Conservation (phyloP, 2,113 vertebrate species). For the Dendropsophus ebraccatus region DNA sequence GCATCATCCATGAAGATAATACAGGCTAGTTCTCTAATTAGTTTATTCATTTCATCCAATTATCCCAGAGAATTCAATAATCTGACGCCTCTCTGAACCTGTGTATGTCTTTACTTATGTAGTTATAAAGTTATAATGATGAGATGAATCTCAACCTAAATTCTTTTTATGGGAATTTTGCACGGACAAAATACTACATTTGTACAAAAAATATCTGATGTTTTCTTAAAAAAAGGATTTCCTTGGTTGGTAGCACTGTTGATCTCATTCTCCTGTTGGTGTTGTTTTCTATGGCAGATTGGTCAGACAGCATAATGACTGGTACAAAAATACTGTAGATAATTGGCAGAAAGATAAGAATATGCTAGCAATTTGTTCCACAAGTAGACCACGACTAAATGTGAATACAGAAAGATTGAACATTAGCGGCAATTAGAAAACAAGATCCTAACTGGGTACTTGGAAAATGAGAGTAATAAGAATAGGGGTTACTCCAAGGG, state of each 20-base stretch:
- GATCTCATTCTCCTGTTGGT: background rate
- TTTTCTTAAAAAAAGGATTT: background rate
- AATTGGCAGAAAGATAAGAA: background rate
- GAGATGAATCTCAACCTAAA: background rate
- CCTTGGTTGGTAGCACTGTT: background rate
- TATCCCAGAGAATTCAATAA: background rate
- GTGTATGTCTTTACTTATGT: background rate
- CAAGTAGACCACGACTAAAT: background rate
- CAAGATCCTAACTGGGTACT: conserved; percentile 8
- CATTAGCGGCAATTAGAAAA: conserved; percentile 20
- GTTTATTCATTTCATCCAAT: background rate
- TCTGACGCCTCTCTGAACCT: background rate
- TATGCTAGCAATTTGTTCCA: background rate
- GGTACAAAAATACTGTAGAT: background rate
- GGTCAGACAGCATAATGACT: background rate
- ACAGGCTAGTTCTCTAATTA: background rate
- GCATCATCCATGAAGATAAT: no score
- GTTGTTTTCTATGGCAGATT: background rate
- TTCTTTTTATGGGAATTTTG: background rate
- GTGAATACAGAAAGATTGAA: background rate
- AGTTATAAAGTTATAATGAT: background rate
- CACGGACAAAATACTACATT: background rate
- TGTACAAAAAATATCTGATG: background rate
- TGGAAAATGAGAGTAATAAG: conserved; percentile 26
- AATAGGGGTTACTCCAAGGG: background rate